These are phyloP conservation scores for Manacus vitellinus DNA, from an alignment of 2,113 vertebrate genomes.

Conservation along the genomic window DNA sequence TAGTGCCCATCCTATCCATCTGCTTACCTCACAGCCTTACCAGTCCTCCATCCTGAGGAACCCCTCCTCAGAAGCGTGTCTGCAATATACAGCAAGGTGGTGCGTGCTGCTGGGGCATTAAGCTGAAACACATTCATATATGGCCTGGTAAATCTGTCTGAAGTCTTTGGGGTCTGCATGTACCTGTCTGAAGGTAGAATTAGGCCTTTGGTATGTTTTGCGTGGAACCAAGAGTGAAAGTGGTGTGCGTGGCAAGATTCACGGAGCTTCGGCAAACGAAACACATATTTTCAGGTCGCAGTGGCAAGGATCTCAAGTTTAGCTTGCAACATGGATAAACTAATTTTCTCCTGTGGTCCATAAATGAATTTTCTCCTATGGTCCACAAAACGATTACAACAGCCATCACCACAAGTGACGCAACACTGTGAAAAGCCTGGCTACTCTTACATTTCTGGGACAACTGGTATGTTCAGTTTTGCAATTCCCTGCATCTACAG, in stretches of 20 bases:
- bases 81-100: not conserved
- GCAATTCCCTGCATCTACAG: not conserved
- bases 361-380: not conserved
- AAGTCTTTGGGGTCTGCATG: not conserved
- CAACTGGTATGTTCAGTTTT: not conserved
- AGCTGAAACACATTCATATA: not conserved
- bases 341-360: not conserved
- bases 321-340: not conserved
- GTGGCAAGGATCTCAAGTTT: not conserved
- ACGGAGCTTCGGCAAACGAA: not conserved
- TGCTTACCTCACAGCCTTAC: not conserved
- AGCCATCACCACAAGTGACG: not conserved
- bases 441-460: not conserved
- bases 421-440: not conserved
- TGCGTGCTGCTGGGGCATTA: not conserved
- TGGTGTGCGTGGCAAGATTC: not conserved
- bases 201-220: not conserved
- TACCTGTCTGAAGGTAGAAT: not conserved
- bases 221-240: not conserved
- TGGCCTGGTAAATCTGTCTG: not conserved
- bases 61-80: not conserved
- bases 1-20: not conserved
- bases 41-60: not conserved
- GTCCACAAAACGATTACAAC: not conserved
- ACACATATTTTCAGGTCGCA: not conserved